Percentiles rank a stretch among this genome's conserved stretches.
Conservation (phyloP, 2,888 invertebrate genomes). For the Lymantria dispar region DNA sequence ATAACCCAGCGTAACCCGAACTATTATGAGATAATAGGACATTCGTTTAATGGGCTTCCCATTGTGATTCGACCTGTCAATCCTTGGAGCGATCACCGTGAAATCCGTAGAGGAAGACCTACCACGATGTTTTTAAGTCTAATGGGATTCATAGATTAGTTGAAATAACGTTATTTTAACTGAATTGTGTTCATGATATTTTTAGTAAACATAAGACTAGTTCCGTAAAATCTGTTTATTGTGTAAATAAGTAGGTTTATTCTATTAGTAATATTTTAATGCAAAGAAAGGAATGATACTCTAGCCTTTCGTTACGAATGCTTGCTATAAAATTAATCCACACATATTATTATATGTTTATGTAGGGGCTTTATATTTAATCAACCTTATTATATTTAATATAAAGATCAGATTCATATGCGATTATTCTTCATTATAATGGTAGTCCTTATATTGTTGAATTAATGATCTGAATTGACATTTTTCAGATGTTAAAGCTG, state of each 20-base stretch:
- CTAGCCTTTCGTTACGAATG: no score
- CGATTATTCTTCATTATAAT: no score
- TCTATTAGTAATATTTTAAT: no score
- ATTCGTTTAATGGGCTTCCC: constrained; percentile 43
- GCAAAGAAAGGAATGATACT: no score
- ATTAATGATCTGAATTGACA: no score
- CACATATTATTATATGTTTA: no score
- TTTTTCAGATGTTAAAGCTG: no score
- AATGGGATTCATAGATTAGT: constrained; percentile 30
- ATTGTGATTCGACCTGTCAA: constrained; percentile 61
- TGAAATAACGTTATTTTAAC: constrained; percentile 14
- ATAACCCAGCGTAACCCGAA: constrained; percentile 64
- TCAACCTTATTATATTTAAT: no score
- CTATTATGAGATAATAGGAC: constrained; percentile 69
- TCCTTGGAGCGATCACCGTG: constrained; percentile 51
- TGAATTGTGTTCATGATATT: background rate
- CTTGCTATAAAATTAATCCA: no score
- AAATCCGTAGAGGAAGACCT: constrained; percentile 59
- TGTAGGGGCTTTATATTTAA: no score
- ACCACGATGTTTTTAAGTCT: constrained; percentile 43
- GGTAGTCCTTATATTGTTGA: no score
- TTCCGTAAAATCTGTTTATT: background rate
- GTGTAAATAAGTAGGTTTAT: background rate
- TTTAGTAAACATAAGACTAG: background rate
- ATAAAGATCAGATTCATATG: no score